phyloP scores from a whole-genome alignment of 2,113 vertebrate genomes.

The Clarias macrocephalus region DNA sequence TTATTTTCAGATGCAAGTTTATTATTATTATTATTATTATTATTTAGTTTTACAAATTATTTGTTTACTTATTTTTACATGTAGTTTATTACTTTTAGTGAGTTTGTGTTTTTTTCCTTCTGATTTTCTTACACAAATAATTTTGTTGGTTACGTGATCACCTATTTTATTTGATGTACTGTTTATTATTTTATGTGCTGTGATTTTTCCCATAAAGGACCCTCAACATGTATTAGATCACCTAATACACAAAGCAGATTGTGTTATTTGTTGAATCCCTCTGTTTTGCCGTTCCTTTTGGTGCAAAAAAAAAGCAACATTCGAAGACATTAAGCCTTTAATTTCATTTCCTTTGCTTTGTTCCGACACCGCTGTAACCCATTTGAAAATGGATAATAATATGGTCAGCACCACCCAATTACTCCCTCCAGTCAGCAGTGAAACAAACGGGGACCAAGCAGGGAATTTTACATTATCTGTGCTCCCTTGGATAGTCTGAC shows the following conservation, averaged over 20 bases:
- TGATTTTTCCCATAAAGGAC: neutral
- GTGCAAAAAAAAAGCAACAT: conserved; percentile 49
- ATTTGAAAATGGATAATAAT: conserved; percentile 71
- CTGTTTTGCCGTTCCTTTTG: neutral
- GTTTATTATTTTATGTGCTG: neutral
- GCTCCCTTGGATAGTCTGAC: conserved; percentile 75
- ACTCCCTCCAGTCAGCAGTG: conserved; percentile 82
- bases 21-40: no score
- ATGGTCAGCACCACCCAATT: conserved; percentile 81
- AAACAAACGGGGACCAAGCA: conserved; percentile 77
- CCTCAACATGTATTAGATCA: neutral
- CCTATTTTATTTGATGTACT: neutral
- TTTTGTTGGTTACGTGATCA: neutral
- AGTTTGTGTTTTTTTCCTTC: no score
- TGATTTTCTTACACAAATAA: no score
- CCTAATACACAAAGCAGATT: neutral
- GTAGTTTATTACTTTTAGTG: no score
- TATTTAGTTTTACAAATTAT: no score
- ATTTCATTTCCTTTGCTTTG: conserved; percentile 69
- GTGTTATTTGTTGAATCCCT: neutral
- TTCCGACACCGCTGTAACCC: conserved; percentile 64
- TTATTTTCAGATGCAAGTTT: neutral
- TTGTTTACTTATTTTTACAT: no score
- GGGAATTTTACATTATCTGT: conserved; percentile 80
- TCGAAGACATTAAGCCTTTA: conserved; percentile 68